Evolutionary conservation across 2,888 invertebrate genomes (phyloP).

Genomic region (Arge pagana): DNA sequence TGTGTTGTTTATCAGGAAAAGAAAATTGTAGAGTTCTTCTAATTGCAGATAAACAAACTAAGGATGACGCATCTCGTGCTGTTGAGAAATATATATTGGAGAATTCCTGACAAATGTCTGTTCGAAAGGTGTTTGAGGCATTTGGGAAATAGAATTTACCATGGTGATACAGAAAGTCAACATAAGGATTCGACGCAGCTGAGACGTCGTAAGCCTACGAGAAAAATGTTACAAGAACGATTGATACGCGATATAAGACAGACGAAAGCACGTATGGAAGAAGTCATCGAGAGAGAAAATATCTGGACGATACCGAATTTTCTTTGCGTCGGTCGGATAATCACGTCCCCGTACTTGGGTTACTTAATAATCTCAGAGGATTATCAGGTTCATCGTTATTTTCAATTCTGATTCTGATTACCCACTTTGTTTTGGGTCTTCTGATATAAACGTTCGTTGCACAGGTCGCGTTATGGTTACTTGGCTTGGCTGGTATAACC

Average conservation of each 20-base stretch:
- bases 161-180: slow-evolving; percentile 35
- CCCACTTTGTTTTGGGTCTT: neutral
- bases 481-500: slow-evolving; percentile 86
- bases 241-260: slow-evolving; percentile 46
- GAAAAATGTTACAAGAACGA: slow-evolving; percentile 42
- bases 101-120: slow-evolving; percentile 37
- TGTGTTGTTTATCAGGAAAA: too few relatives aligned
- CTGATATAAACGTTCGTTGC: slow-evolving; percentile 10
- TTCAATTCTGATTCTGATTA: neutral
- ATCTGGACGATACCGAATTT: slow-evolving; percentile 93
- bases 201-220: slow-evolving; percentile 31
- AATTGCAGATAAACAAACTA: neutral
- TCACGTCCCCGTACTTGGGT: slow-evolving; percentile 85
- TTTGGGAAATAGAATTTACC: slow-evolving; percentile 41
- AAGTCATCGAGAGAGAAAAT: slow-evolving; percentile 84
- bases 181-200: slow-evolving; percentile 32
- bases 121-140: slow-evolving; percentile 42
- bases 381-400: slow-evolving; percentile 67
- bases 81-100: slow-evolving; percentile 32
- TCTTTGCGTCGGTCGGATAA: slow-evolving; percentile 83
- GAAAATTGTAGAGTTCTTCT: too few relatives aligned
- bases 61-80: slow-evolving; percentile 42
- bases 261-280: slow-evolving; percentile 71
- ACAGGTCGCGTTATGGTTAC: slow-evolving; percentile 75
- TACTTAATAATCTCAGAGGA: slow-evolving; percentile 84